Evolutionary conservation across 92 coral and sea anemone species (phyloP), one percentile per base, ranked within the genome.

Genomic region (Parazoanthus swiftii): DNA sequence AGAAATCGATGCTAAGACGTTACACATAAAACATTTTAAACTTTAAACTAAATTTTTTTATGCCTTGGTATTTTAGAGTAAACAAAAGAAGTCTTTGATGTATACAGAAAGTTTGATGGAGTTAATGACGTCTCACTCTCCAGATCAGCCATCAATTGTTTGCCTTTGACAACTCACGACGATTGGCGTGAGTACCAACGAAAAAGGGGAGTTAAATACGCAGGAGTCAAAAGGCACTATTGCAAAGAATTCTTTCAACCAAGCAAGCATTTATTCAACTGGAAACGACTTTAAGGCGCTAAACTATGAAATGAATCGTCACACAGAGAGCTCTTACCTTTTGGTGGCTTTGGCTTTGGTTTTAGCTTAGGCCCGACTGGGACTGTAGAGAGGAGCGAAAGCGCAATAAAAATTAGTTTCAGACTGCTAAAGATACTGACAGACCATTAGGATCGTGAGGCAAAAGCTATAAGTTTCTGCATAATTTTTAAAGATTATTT

Each of bases 281-380:
- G 29, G 38, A 25, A 14, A 77, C 16, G 23, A 15, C 10, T 13
- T 20, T 43, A 51, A n/a, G 21, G 44, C 39, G 14, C 70, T 46
- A 36, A 29, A 51, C n/a, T 13, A 42, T 37, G 1, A 71, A 2
- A 48, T 54, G 74, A 67, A 23, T 8, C 51, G 11, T 9, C 51
- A 46, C 10, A 9, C 59, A 54, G 39, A n/a, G n/a, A n/a, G n/a
- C n/a, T n/a, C 63, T 43, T 84, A 84, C 87, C 87, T 70, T 36
- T 71, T 14, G 87, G 87, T 68, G 87, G 87, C 18, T 70, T 71
- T 8, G 87, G 87, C 87, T 72, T 84, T 21, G 87, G 87, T 46
- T 70, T 84, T 29, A 79, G 87, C 37, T 70, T 84, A 1, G 87
- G 87, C 42, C 87, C 87, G 20, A 84, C 87, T 68, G 87, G 87